Base-by-base conservation (phyloP, 35 echinoderm and acorn worm species). In the Diadema setosum region DNA sequence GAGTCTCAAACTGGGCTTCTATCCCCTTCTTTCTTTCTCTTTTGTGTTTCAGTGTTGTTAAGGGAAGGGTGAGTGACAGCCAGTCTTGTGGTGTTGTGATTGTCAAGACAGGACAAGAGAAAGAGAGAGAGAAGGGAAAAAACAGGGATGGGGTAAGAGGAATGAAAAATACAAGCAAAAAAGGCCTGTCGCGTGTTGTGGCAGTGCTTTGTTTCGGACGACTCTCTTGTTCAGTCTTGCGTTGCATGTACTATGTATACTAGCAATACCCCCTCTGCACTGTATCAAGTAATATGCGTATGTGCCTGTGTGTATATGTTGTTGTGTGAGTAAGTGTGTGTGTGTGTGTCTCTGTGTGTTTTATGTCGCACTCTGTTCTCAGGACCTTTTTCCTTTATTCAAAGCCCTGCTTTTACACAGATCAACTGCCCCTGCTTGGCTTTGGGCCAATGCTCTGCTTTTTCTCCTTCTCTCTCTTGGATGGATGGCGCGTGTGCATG, bases 381-480 rank as follows among this genome's bases (percentile, higher is more conserved):
- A n/a, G n/a, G n/a, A n/a, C 61, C 3, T 25, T 67, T 67, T 67
- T 67, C 31, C 24, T 36, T 44, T 43, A 78, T 78, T 78, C 73
- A 78, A 78, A 78, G 40, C 35, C 73, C 73, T 78, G 73, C 73
- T 78, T 78, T 78, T 78, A 78, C 73, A 78, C 73, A 78, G 73
- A 25, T 78, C 27, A 78, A 44, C 40, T 78, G 35, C 33, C 73
- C 24, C 20, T 42, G 73, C 40, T 41, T 78, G 73, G 73, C 73
- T 78, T 21, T 41, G 14, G 40, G 73, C 73, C 73, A 78, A 78
- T 21, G 73, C 29, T 78, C 44, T 34, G n/a, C 37, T 67, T 67
- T 34, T 67, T 34, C 20, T 15, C 63, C 37, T 34, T 31, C 63
- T 15, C 63, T 67, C 63, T 14, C 30, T n/a, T 67, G 27, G 37